A percentile compares a stretch with the other conserved stretches of the same genome.
Evolutionary conservation across 2,888 invertebrate species (phyloP).

Genomic region (Meiosimyza decipiens): DNA sequence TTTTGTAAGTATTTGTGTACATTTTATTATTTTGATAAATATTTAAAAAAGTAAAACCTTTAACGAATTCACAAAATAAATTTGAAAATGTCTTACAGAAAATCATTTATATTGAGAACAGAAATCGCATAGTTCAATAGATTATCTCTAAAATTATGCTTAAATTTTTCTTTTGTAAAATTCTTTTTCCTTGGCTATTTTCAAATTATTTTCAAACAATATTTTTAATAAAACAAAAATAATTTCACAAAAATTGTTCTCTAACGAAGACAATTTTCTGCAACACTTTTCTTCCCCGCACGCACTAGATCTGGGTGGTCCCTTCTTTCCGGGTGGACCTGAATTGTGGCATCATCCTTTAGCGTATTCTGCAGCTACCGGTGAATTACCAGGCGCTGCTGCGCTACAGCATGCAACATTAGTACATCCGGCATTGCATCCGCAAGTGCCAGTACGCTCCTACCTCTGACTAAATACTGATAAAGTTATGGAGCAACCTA

Average conservation of each 20-base stretch:
- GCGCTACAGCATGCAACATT: slow-evolving; percentile 88
- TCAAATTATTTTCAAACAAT: slow-evolving; percentile 42
- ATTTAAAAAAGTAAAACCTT: no score
- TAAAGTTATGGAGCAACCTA: slow-evolving; percentile 68
- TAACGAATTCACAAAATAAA: neutral
- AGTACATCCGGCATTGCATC: slow-evolving; percentile 96
- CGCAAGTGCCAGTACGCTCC: slow-evolving; percentile 97
- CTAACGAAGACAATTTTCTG: slow-evolving; percentile 50
- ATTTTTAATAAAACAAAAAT: slow-evolving; percentile 39
- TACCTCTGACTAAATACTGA: slow-evolving; percentile 95
- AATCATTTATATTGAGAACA: no score
- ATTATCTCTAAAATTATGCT: no score
- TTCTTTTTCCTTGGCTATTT: slow-evolving; percentile 32
- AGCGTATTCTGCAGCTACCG: slow-evolving; percentile 80
- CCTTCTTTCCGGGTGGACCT: slow-evolving; percentile 94
- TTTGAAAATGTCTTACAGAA: no score
- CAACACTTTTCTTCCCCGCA: slow-evolving; percentile 45
- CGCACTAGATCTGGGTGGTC: slow-evolving; percentile 88
- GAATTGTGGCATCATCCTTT: slow-evolving; percentile 95
- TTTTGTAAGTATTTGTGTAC: no score
- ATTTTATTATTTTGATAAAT: no score
- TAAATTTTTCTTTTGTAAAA: neutral
- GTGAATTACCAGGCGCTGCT: slow-evolving; percentile 84
- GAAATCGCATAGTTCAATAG: no score
- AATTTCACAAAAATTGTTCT: slow-evolving; percentile 45